Base-by-base conservation (phyloP, 2,113 vertebrate genomes). In the Myotis lucifugus region DNA sequence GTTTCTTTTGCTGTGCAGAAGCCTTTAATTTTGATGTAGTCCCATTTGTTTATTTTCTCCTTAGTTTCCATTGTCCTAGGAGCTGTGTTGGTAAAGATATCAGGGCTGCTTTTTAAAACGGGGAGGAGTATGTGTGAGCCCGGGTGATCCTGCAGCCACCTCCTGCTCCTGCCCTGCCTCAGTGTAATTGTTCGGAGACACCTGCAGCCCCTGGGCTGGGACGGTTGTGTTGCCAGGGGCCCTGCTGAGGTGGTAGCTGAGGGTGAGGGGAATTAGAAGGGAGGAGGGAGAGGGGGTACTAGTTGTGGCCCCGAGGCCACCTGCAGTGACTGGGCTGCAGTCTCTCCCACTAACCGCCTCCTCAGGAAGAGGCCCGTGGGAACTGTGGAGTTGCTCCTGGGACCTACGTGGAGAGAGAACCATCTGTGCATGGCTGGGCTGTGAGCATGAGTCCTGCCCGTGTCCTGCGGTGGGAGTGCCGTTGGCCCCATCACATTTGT, bases 361-460 rank as follows among this genome's bases (percentile, higher is more conserved):
- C 9, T 21, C 32, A 25, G 84, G 48, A n/a, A 66, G 15, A 81
- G 32, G 13, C 48, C 13, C n/a, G 6, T 6, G 76, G 66, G 46
- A 8, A 9, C 29, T 3, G 1, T 4, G 11, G 42, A 27, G 64
- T 4, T 15, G 85, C 12, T 50, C 13, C 48, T 37, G 6, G 8
- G 9, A 72, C 17, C 25, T 13, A 3, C 1, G 5, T 8, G 34
- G 52, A 34, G 21, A 42, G 59, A 14, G 25, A 34, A 19, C 12
- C 50, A 3, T 14, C 50, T 17, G 17, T 9, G 4, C 2, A 4
- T 34, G 48, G 74, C 81, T 70, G 61, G 59, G 0, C 2, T 3
- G 73, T 1, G 69, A 11, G 78, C 37, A 0, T 0, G 15, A 56
- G 14, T 19, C 2, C 21, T 2, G n/a, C 23, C 12, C 3, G n/a